Base-by-base conservation (phyloP, 2,888 invertebrate genomes). In the Uloborus plumipes region DNA sequence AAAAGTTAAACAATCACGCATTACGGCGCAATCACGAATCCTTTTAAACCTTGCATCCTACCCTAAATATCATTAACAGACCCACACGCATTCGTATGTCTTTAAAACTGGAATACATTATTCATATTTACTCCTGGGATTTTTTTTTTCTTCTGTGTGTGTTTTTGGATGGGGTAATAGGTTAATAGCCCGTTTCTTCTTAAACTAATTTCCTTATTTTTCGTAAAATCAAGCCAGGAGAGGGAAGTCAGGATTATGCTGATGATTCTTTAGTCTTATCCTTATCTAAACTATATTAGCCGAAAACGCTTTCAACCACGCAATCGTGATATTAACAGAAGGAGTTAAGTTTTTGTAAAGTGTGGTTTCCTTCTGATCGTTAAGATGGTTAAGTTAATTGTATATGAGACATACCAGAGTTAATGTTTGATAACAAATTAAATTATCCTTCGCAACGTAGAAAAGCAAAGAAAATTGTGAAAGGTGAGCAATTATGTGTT, bases 1-100 rank as follows among this genome's bases (percentile, higher is more conserved):
- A 81, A 75, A 75, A 74, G 74, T 74, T 81, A 81, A 81, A 70
- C 80, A 81, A 81, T 81, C 80, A 81, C 80, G 80, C 64, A 69
- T 26, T 11, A 13, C 11, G 50, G 31, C 14, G 26, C 51, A 47
- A 31, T 51, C 77, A 53, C 55, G 50, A 72, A 78, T 65, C 78
- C 65, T 59, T 78, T 79, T 72, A 79, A 72, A 65, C n/a, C 11
- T 65, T 7, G 31, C 65, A 66, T 73, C 75, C 22, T 65, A 62
- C 51, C 22, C 18, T 58, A 81, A 81, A 81, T 81, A 74, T 81
- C 80, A 81, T 81, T 81, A 74, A 81, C 80, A 70, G 47, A 16
- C 31, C n/a, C 15, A 64, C 80, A 79, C 67, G 77, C 77, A 26
- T 20, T 59, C 26, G n/a, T 26, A 16, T 11, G 26, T 16, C 22